Evolutionary conservation across 2,888 invertebrate genomes (phyloP), one percentile per base, ranked within the genome.

Genomic region (Trichopoda pennipes): DNA sequence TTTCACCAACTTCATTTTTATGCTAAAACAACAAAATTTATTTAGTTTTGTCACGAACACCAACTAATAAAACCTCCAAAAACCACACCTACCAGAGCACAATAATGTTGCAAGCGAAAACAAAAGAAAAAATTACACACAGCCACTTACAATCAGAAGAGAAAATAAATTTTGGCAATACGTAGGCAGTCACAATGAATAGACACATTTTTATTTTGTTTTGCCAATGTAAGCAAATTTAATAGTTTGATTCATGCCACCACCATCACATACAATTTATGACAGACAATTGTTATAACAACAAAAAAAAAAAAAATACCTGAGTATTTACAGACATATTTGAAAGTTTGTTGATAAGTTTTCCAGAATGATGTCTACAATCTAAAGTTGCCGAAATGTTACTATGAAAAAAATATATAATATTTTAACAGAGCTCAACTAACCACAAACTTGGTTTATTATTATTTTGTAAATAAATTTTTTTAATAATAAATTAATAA

Each of bases 31-130:
- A 55, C 61, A 77, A 81, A 81, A 81, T 81, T 81, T 81, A 81
- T 81, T 81, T 51, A 77, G 77, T 81, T 77, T 81, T 77, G 81
- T 81, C 81, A 81, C 76, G 81, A 81, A 81, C 76, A 68, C 61
- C 66, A 81, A 72, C 61, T 35, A 76, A 72, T 72, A 72, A 81
- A 76, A 81, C 81, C 81, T 42, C 72, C 63, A 55, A 75, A 76
- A 70, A 32, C 63, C 77, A 77, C 77, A 70, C 77, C 77, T 56
- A 63, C 63, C 63, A 51, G 16, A 58, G n/a, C 51, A 42, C 21
- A 51, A 75, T 60, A 42, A 66, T 60, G 32, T 60, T 14, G 28
- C 63, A 69, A 49, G 16, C 14, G 44, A 56, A 47, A 53, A 55
- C 4, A 21, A 38, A 32, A 28, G 1, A 28, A 28, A 28, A 28